These are phyloP conservation scores for Amphiprion ocellaris DNA, from an alignment of 2,113 vertebrate species.

Conservation along the genomic window DNA sequence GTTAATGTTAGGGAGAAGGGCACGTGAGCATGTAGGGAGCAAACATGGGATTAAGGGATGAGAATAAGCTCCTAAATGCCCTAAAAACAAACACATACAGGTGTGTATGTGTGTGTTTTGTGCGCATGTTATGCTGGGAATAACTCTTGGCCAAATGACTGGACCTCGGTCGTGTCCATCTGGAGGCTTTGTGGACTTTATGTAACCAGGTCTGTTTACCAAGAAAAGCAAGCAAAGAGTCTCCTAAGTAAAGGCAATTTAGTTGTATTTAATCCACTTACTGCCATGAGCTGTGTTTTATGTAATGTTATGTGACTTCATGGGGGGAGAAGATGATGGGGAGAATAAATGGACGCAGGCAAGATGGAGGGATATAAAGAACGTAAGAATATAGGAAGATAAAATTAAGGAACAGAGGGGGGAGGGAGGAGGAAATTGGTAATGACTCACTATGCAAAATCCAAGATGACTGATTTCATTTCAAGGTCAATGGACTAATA, in stretches of 20 bases:
- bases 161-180: conserved; percentile 45
- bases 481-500: background rate
- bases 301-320: conserved; percentile 12
- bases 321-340: background rate
- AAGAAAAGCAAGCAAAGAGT: conserved; percentile 35
- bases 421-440: background rate
- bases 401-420: background rate
- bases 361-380: background rate
- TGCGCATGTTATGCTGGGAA: conserved; percentile 3
- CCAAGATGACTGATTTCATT: conserved; percentile 7
- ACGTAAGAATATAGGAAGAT: background rate
- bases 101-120: conserved; percentile 12
- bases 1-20: background rate
- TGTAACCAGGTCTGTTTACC: conserved; percentile 51
- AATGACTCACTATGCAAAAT: conserved; percentile 4
- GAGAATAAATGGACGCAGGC: background rate
- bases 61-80: conserved; percentile 15
- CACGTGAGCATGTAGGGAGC: background rate
- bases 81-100: background rate
- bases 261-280: conserved; percentile 35
- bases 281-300: conserved; percentile 24
- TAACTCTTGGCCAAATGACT: conserved; percentile 37
- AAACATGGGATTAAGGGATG: conserved; percentile 14
- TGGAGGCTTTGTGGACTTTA: conserved; percentile 60
- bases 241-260: conserved; percentile 48